Conservation (phyloP, 2,113 vertebrate genomes). For the Oenanthe melanoleuca region DNA sequence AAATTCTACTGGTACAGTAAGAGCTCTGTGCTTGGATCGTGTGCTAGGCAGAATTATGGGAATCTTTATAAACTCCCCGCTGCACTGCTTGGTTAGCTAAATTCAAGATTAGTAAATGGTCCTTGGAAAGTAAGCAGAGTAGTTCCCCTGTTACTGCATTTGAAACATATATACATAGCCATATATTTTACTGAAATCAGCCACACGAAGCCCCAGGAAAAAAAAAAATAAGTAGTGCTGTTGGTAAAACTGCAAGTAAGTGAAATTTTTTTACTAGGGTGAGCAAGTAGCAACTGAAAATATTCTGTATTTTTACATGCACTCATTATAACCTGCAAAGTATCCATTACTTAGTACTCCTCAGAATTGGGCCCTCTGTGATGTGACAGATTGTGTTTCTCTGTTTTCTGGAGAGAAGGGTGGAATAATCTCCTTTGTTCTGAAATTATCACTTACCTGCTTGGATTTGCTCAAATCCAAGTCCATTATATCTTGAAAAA, state of each 20-base stretch:
- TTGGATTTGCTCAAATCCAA: neutral
- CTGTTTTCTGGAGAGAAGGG: neutral
- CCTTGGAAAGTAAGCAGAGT: constrained; percentile 33
- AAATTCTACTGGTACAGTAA: neutral
- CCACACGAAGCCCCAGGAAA: neutral
- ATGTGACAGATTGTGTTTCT: neutral
- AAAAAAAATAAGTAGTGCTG: neutral
- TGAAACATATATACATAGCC: neutral
- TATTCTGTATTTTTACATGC: neutral
- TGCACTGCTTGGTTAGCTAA: constrained; percentile 16
- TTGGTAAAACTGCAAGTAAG: neutral
- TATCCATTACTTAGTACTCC: neutral
- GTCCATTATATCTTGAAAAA: neutral
- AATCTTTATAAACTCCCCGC: constrained; percentile 16
- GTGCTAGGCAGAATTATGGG: neutral
- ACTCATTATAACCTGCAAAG: neutral
- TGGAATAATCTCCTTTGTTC: neutral
- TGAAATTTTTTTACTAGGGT: neutral
- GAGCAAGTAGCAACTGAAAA: neutral
- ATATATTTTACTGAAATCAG: neutral
- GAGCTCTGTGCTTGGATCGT: neutral
- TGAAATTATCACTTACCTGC: neutral
- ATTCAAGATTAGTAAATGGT: constrained; percentile 21
- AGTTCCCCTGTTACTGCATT: neutral
- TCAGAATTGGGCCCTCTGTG: accelerated